Evolutionary conservation across 2,888 invertebrate genomes (phyloP).

Genomic region (Sepiola atlantica): DNA sequence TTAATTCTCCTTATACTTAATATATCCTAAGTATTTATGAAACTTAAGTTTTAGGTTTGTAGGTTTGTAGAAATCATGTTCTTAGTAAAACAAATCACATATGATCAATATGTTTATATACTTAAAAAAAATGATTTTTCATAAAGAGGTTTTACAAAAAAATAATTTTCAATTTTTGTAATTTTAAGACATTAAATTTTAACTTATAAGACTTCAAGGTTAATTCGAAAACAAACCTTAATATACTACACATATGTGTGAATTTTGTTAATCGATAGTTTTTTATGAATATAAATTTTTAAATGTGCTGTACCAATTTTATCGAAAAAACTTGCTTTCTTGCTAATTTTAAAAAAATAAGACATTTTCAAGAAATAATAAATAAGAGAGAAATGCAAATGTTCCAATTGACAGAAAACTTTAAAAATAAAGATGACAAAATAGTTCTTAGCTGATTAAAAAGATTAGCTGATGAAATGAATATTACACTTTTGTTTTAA

Average conservation of each 20-base stretch:
- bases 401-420: neutral
- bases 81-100: too few species aligned
- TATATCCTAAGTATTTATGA: too few species aligned
- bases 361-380: neutral
- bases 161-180: too few species aligned
- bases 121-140: too few species aligned
- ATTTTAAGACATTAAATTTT: too few species aligned
- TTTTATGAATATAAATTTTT: neutral
- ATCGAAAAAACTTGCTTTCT: neutral
- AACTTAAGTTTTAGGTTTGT: too few species aligned
- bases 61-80: too few species aligned
- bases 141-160: too few species aligned
- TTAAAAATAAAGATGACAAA: neutral
- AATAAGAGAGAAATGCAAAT: neutral
- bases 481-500: neutral
- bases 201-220: neutral
- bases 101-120: too few species aligned
- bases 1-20: too few species aligned
- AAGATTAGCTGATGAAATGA: neutral
- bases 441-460: neutral
- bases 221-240: neutral
- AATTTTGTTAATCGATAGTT: neutral
- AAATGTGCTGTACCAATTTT: neutral
- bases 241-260: neutral
- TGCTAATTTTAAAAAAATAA: neutral